phyloP scores from a whole-genome alignment of 1,140 invertebrate genomes.

The Arion vulgaris region DNA sequence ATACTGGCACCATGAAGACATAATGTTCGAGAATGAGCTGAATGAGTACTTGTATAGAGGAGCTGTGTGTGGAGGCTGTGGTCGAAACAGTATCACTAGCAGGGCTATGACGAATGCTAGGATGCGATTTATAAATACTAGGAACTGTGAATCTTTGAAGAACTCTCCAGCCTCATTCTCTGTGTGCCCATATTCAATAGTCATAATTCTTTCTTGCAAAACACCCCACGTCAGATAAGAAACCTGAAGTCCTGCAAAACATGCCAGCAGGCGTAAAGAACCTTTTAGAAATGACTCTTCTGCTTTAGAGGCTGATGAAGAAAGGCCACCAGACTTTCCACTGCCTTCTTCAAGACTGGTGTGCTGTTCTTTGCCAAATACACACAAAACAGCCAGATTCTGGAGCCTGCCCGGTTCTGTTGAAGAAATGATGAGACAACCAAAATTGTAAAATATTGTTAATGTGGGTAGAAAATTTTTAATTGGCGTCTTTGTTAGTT shows the following conservation, averaged over 20 bases:
- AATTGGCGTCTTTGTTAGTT: background rate
- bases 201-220: constrained; percentile 84
- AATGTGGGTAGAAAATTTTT: background rate
- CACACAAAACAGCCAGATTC: constrained; percentile 75
- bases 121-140: constrained; percentile 94
- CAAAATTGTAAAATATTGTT: too few relatives aligned
- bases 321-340: constrained; percentile 36
- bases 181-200: constrained; percentile 78
- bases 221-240: constrained; percentile 96
- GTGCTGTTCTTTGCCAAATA: constrained; percentile 75
- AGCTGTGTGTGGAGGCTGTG: constrained; percentile 82
- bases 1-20: constrained; percentile 99
- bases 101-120: constrained; percentile 86
- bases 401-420: constrained; percentile 59
- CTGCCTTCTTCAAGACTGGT: constrained; percentile 50
- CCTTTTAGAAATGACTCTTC: constrained; percentile 42
- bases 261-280: constrained; percentile 78
- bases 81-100: constrained; percentile 75
- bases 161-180: constrained; percentile 66
- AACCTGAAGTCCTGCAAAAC: constrained; percentile 89
- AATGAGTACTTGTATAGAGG: constrained; percentile 97
- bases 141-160: constrained; percentile 94
- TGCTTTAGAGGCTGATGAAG: constrained; percentile 30
- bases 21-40: constrained; percentile 97
- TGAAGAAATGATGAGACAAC: constrained; percentile 32